phyloP scores from a whole-genome alignment of 30 jellyfish, hydroid and myxozoan genomes.

The Turritopsis rubra region DNA sequence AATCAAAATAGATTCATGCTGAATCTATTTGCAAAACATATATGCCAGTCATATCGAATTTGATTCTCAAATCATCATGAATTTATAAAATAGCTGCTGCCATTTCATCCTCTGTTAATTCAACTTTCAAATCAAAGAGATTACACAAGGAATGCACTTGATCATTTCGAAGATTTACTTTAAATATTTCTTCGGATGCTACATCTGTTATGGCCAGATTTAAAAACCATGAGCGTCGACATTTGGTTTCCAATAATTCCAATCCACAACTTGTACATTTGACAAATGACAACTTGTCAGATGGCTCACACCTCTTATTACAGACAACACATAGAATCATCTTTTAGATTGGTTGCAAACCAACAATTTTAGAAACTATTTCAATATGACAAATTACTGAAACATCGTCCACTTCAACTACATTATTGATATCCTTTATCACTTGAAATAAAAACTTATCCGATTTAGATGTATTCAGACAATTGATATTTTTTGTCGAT shows the following conservation, averaged over 20 bases:
- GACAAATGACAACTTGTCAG: not conserved
- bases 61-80: not conserved
- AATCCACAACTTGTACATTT: not conserved
- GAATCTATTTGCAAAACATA: not conserved
- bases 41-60: not conserved
- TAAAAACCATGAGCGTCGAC: not conserved
- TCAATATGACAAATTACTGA: no score
- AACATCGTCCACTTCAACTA: no score
- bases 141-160: not conserved
- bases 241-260: not conserved
- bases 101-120: not conserved
- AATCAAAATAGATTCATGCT: not conserved
- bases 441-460: no score
- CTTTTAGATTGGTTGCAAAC: no score
- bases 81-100: not conserved
- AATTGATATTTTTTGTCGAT: no score
- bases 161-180: not conserved
- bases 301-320: constrained; percentile 7
- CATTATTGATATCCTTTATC: no score
- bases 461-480: no score
- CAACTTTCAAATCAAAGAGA: not conserved
- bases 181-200: not conserved
- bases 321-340: no score
- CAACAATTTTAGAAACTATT: no score
- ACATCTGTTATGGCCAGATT: not conserved